Evolutionary conservation across 1,140 invertebrate species (phyloP).

Genomic region (Drosophila simulans): DNA sequence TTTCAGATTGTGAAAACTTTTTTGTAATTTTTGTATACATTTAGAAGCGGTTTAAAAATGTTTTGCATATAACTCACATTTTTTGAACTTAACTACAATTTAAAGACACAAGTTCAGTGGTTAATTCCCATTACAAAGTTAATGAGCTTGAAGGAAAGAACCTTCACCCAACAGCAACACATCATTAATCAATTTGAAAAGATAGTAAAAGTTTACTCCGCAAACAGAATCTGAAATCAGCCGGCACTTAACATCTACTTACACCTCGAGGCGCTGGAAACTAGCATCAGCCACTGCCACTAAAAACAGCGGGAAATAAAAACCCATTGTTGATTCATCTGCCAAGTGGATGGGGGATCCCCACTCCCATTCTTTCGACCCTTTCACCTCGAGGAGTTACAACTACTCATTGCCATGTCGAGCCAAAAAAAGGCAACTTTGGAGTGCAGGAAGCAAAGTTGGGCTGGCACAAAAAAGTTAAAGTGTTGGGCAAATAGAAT

Average conservation of each 20-base stretch:
- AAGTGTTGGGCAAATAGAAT: constrained; percentile 49
- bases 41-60: too few relatives aligned
- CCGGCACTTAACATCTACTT: constrained; percentile 34
- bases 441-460: constrained; percentile 39
- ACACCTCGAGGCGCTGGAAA: constrained; percentile 20
- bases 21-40: too few relatives aligned
- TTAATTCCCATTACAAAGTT: neutral
- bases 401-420: constrained; percentile 46
- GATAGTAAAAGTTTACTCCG: neutral
- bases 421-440: constrained; percentile 22
- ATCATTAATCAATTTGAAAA: constrained; percentile 16
- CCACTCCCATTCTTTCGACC: neutral
- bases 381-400: constrained; percentile 12
- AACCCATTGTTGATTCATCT: constrained; percentile 43
- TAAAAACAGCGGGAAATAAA: constrained; percentile 12
- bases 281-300: constrained; percentile 12
- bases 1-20: too few relatives aligned
- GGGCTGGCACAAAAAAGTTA: constrained; percentile 32
- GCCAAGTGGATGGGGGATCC: constrained; percentile 5
- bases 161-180: neutral
- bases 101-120: too few relatives aligned
- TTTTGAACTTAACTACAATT: too few relatives aligned
- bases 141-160: neutral
- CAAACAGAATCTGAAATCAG: constrained; percentile 4
- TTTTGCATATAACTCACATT: too few relatives aligned